phyloP scores from a whole-genome alignment of 1,140 invertebrate species.

The Pogonus chalceus region DNA sequence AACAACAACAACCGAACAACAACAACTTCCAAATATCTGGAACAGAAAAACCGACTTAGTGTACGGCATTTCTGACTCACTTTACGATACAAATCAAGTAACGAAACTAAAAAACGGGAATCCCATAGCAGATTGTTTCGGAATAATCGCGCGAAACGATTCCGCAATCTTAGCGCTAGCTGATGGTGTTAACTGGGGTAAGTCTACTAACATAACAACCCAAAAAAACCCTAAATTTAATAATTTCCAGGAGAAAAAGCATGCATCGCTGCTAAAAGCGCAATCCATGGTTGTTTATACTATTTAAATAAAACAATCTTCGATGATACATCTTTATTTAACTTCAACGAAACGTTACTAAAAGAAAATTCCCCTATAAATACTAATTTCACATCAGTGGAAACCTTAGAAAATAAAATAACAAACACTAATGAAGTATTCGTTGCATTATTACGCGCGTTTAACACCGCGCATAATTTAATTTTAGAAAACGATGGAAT shows the following conservation, averaged over 20 bases:
- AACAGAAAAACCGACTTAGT: conserved; percentile 50
- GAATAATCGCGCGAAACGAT: conserved; percentile 66
- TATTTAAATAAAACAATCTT: conserved; percentile 74
- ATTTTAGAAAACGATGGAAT: conserved; percentile 81
- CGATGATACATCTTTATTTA: conserved; percentile 32
- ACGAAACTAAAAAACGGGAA: conserved; percentile 68
- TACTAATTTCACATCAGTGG: conserved; percentile 18
- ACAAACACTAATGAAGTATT: conserved; percentile 47
- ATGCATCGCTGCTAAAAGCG: conserved; percentile 76
- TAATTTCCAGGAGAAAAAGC: conserved; percentile 59
- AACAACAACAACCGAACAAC: conserved; percentile 33
- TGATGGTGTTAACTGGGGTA: conserved; percentile 91
- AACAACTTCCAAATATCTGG: conserved; percentile 46
- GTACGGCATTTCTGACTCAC: conserved; percentile 59
- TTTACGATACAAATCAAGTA: conserved; percentile 72
- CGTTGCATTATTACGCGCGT: conserved; percentile 65
- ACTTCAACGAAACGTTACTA: conserved; percentile 24
- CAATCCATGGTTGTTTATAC: conserved; percentile 77
- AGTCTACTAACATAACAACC: conserved; percentile 21
- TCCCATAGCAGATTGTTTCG: conserved; percentile 87
- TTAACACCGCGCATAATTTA: conserved; percentile 78
- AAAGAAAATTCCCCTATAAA: conserved; percentile 15
- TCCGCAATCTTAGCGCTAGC: conserved; percentile 75
- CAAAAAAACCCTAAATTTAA: neutral
- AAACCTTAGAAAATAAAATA: conserved; percentile 20